Base-by-base conservation (phyloP, 2,888 invertebrate genomes). In the Smittia sp. region DNA sequence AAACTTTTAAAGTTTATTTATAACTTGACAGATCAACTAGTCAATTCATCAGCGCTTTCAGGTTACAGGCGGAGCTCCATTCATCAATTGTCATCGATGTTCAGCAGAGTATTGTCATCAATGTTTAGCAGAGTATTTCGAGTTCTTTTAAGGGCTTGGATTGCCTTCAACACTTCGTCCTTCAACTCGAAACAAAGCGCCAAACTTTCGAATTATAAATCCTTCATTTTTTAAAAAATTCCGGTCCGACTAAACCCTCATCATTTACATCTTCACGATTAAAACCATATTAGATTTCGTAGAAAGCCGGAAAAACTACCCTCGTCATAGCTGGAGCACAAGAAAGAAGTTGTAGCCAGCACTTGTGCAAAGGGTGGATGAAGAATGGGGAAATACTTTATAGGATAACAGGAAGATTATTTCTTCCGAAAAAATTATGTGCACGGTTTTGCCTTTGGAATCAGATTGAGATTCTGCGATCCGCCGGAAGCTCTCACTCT, bases 191-290 rank as follows among this genome's bases (percentile, higher is more conserved):
- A 32, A 32, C 32, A 32, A 32, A 32, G 32, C 32, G 32, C 4
- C 4, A 63, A 27, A 63, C 63, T 63, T 63, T 27, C n/a, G 54
- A 72, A 72, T 72, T 72, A 72, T 72, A 72, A 54, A 72, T 58
- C 72, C 62, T 20, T 18, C 27, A 38, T n/a, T 15, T n/a, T n/a
- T 13, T 39, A 54, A 72, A 54, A 72, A 38, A 62, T 62, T 58
- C 54, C 41, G 27, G 38, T n/a, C 22, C 25, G 27, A 7, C 63
- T 62, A 54, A 72, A 72, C 72, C 72, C 72, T 72, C 72, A 54
- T 72, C 72, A 72, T 72, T 72, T 72, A 62, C 72, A 72, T 72
- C 72, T 72, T 62, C 62, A 62, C 72, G 72, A 72, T 72, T 72
- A 72, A 72, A 72, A 72, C 52, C 72, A 58, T 72, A 72, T 72